Base-by-base conservation (phyloP, 2,888 invertebrate species). In the Brenthis daphne region DNA sequence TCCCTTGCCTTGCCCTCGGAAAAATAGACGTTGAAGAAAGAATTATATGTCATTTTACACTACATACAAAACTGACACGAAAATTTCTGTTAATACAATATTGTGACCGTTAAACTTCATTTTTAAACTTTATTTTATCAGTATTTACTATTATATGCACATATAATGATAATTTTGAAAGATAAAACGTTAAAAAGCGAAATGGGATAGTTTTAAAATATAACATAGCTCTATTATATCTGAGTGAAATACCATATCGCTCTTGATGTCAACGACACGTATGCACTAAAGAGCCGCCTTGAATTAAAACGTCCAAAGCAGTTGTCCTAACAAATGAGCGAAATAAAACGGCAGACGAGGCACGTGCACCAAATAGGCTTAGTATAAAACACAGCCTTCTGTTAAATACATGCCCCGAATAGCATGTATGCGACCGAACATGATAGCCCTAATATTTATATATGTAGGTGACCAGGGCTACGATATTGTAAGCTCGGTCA, bases 381-480 rank as follows among this genome's bases (percentile, higher is more conserved):
- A 74, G 74, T 82, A 87, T 89, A 85, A 89, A 89, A 86, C 80
- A 85, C 88, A 90, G 85, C 73, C 77, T 79, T 83, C 82, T 82
- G 79, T 90, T 84, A 90, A 86, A 79, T 79, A 84, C 90, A 90
- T 87, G 84, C 87, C 89, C 75, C 75, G 69, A 77, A 72, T 53
- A 16, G 16, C 16, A n/a, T 16, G 67, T 73, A 77, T 75, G 78
- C 78, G 77, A 73, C 72, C 84, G 77, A 79, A 33, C 60, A 12
- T 20, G 51, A 53, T 53, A 63, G 61, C 61, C 3, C 2, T 14
- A 13, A 33, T 53, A 20, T 53, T 20, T 8, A 16, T 63, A 20
- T 63, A 63, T 51, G 37, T 63, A 53, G 61, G 61, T 63, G 37
- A 63, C 33, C 43, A 37, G 61, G 61, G 51, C 53, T 54, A 54